Evolutionary conservation across 1,140 invertebrate species (phyloP).

Genomic region (Pantala flavescens): DNA sequence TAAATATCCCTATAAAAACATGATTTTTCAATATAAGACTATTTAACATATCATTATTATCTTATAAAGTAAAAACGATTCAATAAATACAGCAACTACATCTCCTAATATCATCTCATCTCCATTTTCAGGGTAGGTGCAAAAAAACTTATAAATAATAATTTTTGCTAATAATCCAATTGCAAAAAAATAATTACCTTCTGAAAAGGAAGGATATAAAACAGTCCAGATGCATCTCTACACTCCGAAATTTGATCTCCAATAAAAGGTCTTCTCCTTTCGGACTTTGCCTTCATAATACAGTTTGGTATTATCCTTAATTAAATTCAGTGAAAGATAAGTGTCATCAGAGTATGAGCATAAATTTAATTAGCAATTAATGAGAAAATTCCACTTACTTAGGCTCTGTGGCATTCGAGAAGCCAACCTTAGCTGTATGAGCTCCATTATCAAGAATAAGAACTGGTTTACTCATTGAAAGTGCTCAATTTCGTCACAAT

Average conservation of each 20-base stretch:
- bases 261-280: constrained; percentile 83
- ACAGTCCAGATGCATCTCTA: constrained; percentile 87
- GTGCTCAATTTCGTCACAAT: too few species aligned
- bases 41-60: too few species aligned
- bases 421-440: constrained; percentile 71
- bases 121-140: too few species aligned
- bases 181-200: constrained; percentile 43
- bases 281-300: constrained; percentile 96
- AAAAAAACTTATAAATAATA: too few species aligned
- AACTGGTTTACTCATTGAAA: background rate
- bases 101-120: too few species aligned
- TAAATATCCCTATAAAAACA: constrained; percentile 59
- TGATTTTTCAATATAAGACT: too few species aligned
- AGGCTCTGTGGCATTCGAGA: constrained; percentile 52
- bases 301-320: constrained; percentile 81
- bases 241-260: constrained; percentile 93
- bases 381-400: constrained; percentile 40
- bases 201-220: constrained; percentile 88
- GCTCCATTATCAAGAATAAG: constrained; percentile 79
- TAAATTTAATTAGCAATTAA: background rate
- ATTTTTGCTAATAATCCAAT: too few species aligned
- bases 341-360: background rate
- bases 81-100: too few species aligned
- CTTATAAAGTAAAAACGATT: too few species aligned
- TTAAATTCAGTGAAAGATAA: constrained; percentile 21